Conservation (phyloP, 2,888 invertebrate genomes). For the Luperina testacea region DNA sequence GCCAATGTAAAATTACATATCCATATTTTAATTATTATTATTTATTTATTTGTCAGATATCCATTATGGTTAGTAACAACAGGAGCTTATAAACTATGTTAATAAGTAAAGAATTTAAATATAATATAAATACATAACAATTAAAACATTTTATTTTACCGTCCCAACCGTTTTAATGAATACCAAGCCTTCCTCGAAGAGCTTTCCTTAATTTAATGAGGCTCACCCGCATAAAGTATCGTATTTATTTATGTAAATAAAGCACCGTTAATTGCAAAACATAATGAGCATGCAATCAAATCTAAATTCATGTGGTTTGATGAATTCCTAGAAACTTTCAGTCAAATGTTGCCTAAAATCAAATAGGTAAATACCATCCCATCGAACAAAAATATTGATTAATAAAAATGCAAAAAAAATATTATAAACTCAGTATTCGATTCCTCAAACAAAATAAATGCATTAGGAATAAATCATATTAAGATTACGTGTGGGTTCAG, state of each 20-base stretch:
- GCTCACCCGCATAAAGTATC: constrained; percentile 27
- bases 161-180: constrained; percentile 28
- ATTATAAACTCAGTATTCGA: background rate
- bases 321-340: background rate
- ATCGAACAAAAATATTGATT: background rate
- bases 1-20: constrained; percentile 3
- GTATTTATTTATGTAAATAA: constrained; percentile 16
- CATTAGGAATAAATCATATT: background rate
- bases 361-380: background rate
- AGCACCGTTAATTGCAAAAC: background rate
- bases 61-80: too few species aligned
- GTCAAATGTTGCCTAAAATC: background rate
- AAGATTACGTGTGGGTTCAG: background rate
- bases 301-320: background rate
- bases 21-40: background rate
- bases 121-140: too few species aligned
- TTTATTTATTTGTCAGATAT: too few species aligned
- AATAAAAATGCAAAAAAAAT: background rate
- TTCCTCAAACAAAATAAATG: background rate
- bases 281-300: constrained; percentile 17
- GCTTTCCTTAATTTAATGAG: constrained; percentile 17
- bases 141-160: too few species aligned
- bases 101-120: too few species aligned
- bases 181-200: background rate
- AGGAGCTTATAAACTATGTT: too few species aligned